phyloP scores from a whole-genome alignment of 1,140 invertebrate species.

The Cotesia vestalis region DNA sequence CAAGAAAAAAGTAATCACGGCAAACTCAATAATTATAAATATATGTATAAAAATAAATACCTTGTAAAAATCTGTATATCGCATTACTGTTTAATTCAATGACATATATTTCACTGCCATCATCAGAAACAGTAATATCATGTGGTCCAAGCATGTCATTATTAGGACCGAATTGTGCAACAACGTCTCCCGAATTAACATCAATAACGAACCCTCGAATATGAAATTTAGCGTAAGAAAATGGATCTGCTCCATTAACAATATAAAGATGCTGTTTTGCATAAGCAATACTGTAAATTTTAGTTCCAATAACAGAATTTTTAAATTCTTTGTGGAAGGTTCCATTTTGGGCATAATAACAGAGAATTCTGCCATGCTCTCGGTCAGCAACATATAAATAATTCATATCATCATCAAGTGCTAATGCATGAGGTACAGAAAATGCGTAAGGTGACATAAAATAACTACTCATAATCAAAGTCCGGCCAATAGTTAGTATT shows the following conservation, averaged over 20 bases:
- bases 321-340: constrained; percentile 71
- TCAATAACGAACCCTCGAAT: constrained; percentile 77
- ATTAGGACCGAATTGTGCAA: constrained; percentile 71
- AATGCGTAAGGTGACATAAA: constrained; percentile 70
- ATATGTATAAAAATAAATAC: constrained; percentile 41
- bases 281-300: constrained; percentile 78
- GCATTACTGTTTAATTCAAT: constrained; percentile 75
- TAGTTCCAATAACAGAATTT: constrained; percentile 70
- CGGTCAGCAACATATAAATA: constrained; percentile 89
- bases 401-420: constrained; percentile 78
- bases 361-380: constrained; percentile 87
- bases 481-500: constrained; percentile 73
- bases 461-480: constrained; percentile 50
- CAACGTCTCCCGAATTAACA: constrained; percentile 68
- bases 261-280: constrained; percentile 64
- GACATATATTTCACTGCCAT: constrained; percentile 78
- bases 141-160: constrained; percentile 76
- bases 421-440: constrained; percentile 83
- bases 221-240: constrained; percentile 39
- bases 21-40: constrained; percentile 27
- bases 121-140: constrained; percentile 74
- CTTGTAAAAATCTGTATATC: constrained; percentile 72
- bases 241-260: constrained; percentile 53
- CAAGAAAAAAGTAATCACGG: constrained; percentile 25
- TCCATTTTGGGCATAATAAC: constrained; percentile 75